Conservation (phyloP, 2,888 invertebrate species). For the Ormyrus rosae region DNA sequence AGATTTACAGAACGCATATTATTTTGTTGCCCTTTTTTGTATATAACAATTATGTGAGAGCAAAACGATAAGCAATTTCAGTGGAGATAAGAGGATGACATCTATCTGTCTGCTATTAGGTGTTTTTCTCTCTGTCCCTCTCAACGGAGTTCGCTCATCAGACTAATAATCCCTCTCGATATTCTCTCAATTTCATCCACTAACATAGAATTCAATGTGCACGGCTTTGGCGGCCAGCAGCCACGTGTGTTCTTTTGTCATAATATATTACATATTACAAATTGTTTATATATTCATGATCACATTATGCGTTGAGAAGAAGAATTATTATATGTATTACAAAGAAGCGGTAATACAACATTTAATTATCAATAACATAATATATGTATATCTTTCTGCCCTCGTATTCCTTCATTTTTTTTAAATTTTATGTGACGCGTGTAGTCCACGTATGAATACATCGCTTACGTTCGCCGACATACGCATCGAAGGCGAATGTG, state of each 20-base stretch:
- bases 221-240: slow-evolving; percentile 38
- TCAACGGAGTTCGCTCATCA: slow-evolving; percentile 9
- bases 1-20: slow-evolving; percentile 57
- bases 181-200: slow-evolving; percentile 41
- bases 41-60: slow-evolving; percentile 62
- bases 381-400: slow-evolving; percentile 62
- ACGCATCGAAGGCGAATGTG: slow-evolving; percentile 52
- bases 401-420: slow-evolving; percentile 43
- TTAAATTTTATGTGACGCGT: slow-evolving; percentile 52
- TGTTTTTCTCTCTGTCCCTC: slow-evolving; percentile 31
- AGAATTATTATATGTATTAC: slow-evolving; percentile 61
- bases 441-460: slow-evolving; percentile 40
- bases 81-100: slow-evolving; percentile 50
- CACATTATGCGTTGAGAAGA: slow-evolving; percentile 64
- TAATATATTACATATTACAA: slow-evolving; percentile 57
- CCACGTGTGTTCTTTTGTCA: slow-evolving; percentile 39
- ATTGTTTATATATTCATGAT: slow-evolving; percentile 61
- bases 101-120: slow-evolving; percentile 42
- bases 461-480: slow-evolving; percentile 43
- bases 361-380: slow-evolving; percentile 72
- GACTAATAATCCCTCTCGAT: slow-evolving; percentile 3
- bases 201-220: slow-evolving; percentile 48
- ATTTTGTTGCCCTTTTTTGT: slow-evolving; percentile 44
- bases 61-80: slow-evolving; percentile 64
- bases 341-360: slow-evolving; percentile 75